A percentile compares a stretch with the other conserved stretches of the same genome.
Evolutionary conservation across 2,888 invertebrate genomes (phyloP).

Genomic region (Euplagia quadripunctaria): DNA sequence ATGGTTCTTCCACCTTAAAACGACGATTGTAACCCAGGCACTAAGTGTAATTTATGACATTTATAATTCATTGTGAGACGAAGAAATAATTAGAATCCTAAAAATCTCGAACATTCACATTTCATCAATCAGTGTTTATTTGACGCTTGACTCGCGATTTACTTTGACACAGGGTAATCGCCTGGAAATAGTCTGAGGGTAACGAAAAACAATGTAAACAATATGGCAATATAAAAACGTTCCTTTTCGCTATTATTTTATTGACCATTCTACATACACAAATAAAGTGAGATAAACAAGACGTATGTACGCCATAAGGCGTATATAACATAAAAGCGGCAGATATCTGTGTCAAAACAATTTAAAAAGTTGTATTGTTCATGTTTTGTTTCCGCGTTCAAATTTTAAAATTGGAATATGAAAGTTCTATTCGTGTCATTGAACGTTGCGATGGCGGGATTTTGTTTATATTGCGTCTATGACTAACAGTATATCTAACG

Average conservation of each 20-base stretch:
- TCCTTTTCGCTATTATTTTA: not conserved
- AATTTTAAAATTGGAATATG: not conserved
- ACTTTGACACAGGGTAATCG: not conserved
- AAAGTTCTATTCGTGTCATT: not conserved
- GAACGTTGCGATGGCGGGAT: not conserved
- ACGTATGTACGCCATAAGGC: no score
- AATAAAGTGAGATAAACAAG: not conserved
- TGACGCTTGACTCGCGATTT: not conserved
- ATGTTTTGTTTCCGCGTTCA: not conserved
- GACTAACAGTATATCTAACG: not conserved
- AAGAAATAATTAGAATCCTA: no score
- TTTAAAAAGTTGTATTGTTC: not conserved
- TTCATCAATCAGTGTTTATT: not conserved
- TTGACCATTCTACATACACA: not conserved
- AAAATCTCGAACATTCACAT: no score
- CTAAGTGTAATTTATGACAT: no score
- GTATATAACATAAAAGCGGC: not conserved
- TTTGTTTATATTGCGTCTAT: not conserved
- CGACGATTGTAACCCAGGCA: no score
- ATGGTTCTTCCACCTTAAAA: no score
- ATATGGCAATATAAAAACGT: not conserved
- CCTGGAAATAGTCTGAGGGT: not conserved
- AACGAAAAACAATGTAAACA: not conserved
- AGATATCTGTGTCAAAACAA: not conserved
- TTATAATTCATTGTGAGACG: no score